A percentile compares a stretch with the other conserved stretches of the same genome.
Conservation (phyloP, 1,140 invertebrate genomes). For the Drosophila ambigua region DNA sequence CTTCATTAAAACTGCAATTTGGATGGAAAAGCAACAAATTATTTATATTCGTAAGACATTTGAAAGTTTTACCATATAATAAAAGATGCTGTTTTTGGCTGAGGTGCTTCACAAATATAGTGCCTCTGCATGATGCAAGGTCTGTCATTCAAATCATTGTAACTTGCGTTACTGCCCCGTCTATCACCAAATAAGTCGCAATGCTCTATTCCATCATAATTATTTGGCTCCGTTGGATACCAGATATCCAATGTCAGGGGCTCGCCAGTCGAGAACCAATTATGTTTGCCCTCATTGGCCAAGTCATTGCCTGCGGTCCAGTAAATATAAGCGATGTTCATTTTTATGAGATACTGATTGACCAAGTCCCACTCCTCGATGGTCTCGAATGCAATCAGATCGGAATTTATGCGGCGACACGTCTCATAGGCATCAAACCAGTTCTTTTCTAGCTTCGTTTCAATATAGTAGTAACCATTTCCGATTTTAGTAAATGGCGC, state of each 20-base stretch:
- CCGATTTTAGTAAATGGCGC: too few relatives aligned
- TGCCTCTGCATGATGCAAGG: not conserved
- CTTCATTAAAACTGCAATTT: too few relatives aligned
- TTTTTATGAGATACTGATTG: too few relatives aligned
- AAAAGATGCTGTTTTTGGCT: constrained; percentile 86
- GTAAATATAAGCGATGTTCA: not conserved
- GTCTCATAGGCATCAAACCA: too few relatives aligned
- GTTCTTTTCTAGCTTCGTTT: too few relatives aligned
- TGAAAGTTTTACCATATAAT: not conserved
- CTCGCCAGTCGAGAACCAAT: constrained; percentile 24
- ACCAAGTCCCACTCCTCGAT: constrained; percentile 7
- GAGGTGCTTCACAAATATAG: constrained; percentile 85
- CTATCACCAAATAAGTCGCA: constrained; percentile 4
- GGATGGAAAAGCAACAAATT: too few relatives aligned
- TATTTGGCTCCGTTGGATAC: constrained; percentile 27
- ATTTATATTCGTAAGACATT: too few relatives aligned
- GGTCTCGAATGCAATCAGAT: constrained; percentile 11
- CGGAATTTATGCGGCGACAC: not conserved
- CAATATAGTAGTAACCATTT: constrained; percentile 15
- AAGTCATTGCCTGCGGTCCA: constrained; percentile 43
- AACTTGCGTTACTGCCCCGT: too few relatives aligned
- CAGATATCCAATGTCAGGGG: constrained; percentile 16
- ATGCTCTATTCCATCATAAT: constrained; percentile 17
- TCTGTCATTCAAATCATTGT: not conserved
- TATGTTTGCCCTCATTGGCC: constrained; percentile 5